A percentile compares a stretch with the other conserved stretches of the same genome.
Conservation (phyloP, 1,140 invertebrate genomes). For the Eumaeus atala region DNA sequence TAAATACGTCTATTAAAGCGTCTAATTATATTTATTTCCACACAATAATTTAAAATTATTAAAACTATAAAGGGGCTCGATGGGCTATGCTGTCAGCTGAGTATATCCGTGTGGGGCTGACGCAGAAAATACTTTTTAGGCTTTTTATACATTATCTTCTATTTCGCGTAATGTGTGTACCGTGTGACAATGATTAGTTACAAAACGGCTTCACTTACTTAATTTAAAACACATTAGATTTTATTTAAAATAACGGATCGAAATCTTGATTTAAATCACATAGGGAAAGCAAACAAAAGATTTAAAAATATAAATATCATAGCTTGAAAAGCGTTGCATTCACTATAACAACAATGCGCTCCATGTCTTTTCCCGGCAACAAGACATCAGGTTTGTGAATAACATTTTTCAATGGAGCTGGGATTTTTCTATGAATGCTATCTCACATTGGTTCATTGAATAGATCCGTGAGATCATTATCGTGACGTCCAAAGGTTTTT, state of each 20-base stretch:
- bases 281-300: conserved; percentile 1
- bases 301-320: conserved; percentile 5
- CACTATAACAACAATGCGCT: conserved; percentile 1
- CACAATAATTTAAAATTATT: too few species aligned
- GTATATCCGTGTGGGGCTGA: neutral
- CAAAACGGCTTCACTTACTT: neutral
- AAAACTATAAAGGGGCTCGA: too few species aligned
- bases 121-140: neutral
- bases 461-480: too few species aligned
- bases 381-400: neutral
- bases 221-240: neutral
- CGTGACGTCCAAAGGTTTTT: too few species aligned
- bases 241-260: neutral
- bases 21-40: too few species aligned
- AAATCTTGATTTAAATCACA: conserved; percentile 3
- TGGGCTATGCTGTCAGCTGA: too few species aligned
- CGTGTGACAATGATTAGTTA: neutral
- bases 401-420: too few species aligned
- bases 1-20: too few species aligned
- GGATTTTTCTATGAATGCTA: too few species aligned
- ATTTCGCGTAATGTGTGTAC: neutral
- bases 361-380: conserved; percentile 4
- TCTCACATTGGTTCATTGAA: too few species aligned
- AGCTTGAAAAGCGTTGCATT: neutral
- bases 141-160: neutral